These are phyloP conservation scores for Epizoanthus illoricatus DNA, from an alignment of 92 coral and sea anemone species.

Conservation along the genomic window DNA sequence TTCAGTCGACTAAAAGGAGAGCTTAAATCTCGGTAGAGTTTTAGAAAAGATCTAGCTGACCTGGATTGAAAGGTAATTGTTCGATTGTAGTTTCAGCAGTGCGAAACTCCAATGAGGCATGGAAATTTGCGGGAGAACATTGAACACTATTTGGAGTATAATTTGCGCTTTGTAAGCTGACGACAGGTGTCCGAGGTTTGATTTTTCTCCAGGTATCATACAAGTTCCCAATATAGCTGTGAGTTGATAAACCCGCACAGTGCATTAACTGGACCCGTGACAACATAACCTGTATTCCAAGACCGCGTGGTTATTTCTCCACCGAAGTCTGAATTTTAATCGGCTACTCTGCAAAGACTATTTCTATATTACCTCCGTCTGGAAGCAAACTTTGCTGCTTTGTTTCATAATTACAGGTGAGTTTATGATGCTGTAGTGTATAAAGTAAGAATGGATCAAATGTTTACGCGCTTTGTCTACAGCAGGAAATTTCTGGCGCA, in stretches of 20 bases:
- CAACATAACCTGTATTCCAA: not conserved
- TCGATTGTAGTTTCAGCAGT: not conserved
- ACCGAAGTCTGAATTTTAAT: no score
- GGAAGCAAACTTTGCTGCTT: not conserved
- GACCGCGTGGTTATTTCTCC: not conserved
- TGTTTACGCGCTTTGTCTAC: not conserved
- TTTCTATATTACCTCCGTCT: not conserved
- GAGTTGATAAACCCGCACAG: constrained; percentile 25
- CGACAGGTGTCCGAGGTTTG: constrained; percentile 43
- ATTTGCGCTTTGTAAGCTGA: constrained; percentile 15
- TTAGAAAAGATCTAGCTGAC: not conserved
- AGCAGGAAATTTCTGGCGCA: not conserved
- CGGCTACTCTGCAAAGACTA: no score
- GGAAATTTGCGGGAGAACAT: not conserved
- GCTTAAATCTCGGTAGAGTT: not conserved
- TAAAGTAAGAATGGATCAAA: not conserved
- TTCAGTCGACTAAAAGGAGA: not conserved
- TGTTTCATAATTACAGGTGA: constrained; percentile 17
- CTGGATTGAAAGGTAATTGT: not conserved
- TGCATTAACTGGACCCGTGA: constrained; percentile 21
- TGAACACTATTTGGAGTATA: constrained; percentile 13
- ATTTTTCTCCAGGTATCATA: constrained; percentile 42
- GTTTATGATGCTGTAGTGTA: not conserved
- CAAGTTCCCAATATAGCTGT: constrained; percentile 39
- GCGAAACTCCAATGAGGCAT: not conserved